A percentile compares a stretch with the other conserved stretches of the same genome.
Evolutionary conservation across 2,888 invertebrate genomes (phyloP).

Genomic region (Uloborus plumipes): DNA sequence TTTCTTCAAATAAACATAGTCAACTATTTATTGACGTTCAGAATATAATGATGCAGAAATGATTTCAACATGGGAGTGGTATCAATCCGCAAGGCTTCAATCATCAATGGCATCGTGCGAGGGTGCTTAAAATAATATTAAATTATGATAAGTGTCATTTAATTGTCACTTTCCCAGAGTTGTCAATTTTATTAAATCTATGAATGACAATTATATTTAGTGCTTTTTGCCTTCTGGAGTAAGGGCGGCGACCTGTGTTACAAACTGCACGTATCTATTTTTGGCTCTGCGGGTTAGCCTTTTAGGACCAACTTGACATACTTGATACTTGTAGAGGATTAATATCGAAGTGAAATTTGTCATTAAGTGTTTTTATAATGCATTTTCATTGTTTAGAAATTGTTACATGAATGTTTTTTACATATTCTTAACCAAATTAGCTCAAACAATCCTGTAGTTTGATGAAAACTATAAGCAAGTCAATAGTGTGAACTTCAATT

Average conservation of each 20-base stretch:
- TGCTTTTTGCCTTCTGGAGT: background rate
- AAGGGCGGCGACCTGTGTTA: slow-evolving; percentile 54
- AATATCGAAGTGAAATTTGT: background rate
- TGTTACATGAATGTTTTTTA: no score
- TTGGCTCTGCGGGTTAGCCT: slow-evolving; percentile 43
- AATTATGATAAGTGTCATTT: background rate
- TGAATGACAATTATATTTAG: background rate
- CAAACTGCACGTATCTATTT: slow-evolving; percentile 47
- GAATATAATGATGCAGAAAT: no score
- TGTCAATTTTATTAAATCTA: background rate
- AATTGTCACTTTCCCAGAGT: background rate
- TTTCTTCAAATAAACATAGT: background rate
- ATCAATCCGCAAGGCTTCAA: background rate
- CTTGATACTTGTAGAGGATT: slow-evolving; percentile 4
- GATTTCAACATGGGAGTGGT: background rate
- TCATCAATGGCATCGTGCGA: slow-evolving; percentile 10
- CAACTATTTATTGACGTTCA: background rate
- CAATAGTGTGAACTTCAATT: no score
- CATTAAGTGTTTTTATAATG: background rate
- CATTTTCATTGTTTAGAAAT: no score
- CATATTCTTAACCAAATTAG: no score
- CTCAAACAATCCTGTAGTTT: no score
- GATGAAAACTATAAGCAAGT: no score
- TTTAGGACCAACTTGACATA: slow-evolving; percentile 23
- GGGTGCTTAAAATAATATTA: background rate